Percentiles rank a stretch among this genome's conserved stretches.
Evolutionary conservation across 2,113 vertebrate species (phyloP).

Genomic region (Heloderma charlesbogerti): DNA sequence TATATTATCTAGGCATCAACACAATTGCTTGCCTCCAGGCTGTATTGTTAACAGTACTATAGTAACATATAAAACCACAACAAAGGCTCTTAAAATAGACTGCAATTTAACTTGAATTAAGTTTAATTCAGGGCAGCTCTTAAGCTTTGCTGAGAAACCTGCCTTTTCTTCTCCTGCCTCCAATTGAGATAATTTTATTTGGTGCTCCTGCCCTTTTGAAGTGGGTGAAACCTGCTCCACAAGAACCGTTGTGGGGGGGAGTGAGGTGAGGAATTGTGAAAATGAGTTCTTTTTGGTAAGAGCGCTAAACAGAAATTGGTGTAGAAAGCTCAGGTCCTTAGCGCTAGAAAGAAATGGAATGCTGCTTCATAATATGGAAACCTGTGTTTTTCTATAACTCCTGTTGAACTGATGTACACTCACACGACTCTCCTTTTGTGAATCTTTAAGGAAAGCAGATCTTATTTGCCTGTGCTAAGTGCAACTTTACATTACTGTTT

Average conservation of each 20-base stretch:
- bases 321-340: neutral
- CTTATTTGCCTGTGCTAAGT: neutral
- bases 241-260: no score
- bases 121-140: neutral
- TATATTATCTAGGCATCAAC: neutral
- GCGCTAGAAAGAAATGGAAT: neutral
- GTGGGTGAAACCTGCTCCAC: neutral
- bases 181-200: neutral
- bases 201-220: neutral
- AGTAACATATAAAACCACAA: neutral
- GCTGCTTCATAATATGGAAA: neutral
- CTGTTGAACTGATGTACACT: neutral
- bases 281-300: neutral
- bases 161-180: no score
- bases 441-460: neutral
- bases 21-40: neutral
- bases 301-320: neutral
- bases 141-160: neutral
- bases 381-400: neutral
- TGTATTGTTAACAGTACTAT: neutral
- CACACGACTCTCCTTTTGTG: neutral
- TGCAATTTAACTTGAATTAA: neutral
- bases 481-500: neutral
- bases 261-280: no score
- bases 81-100: neutral